Conservation (phyloP, 2,113 vertebrate species). For the Orthonyx spaldingii region DNA sequence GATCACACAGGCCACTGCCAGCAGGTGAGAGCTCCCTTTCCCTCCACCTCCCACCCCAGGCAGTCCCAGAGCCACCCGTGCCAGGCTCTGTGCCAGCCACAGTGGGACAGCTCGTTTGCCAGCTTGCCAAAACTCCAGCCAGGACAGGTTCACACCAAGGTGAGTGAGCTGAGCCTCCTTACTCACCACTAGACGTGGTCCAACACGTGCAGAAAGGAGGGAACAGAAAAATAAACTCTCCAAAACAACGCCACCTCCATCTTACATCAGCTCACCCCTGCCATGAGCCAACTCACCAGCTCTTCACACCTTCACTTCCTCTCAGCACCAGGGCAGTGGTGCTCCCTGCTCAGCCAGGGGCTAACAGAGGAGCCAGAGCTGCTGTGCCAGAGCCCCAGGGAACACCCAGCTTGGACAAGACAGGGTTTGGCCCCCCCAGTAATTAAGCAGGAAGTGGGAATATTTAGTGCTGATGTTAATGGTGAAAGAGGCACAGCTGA, state of each 20-base stretch:
- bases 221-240: not conserved
- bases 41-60: not conserved
- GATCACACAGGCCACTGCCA: not conserved
- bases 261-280: not conserved
- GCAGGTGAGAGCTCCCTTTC: not conserved
- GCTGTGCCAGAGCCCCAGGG: not conserved
- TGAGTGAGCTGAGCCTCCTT: not conserved
- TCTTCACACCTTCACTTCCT: not conserved
- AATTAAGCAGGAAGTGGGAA: not conserved
- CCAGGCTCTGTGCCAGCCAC: not conserved
- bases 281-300: not conserved
- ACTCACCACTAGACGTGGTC: not conserved
- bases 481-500: not conserved
- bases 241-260: not conserved
- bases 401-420: not conserved
- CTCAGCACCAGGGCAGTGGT: fast-evolving
- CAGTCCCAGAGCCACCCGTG: not conserved
- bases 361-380: fast-evolving
- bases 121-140: not conserved
- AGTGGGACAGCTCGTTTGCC: not conserved
- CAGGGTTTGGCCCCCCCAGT: not conserved
- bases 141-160: not conserved
- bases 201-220: not conserved
- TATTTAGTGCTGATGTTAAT: not conserved
- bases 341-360: not conserved